Conservation (phyloP, 2,888 invertebrate genomes). For the Acleris emargana region DNA sequence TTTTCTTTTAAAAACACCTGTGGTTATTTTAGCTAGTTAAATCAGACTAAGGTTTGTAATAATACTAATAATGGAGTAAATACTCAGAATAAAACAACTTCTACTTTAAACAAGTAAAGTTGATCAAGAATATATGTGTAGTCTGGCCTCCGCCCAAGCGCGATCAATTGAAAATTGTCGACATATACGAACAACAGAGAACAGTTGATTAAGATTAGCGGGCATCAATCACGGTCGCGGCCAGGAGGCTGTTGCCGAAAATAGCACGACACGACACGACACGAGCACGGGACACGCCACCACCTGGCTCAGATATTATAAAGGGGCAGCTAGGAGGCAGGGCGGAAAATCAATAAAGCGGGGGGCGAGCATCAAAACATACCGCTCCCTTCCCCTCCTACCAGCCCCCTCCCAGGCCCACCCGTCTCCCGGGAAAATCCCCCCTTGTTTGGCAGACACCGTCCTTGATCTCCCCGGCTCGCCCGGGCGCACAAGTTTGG, state of each 20-base stretch:
- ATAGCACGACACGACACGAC: constrained; percentile 69
- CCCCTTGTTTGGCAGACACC: constrained; percentile 82
- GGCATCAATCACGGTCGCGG: constrained; percentile 67
- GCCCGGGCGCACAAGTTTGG: constrained; percentile 75
- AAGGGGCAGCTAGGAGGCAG: constrained; percentile 63
- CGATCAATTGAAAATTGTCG: background rate
- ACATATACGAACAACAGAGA: constrained; percentile 47
- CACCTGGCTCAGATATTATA: constrained; percentile 70
- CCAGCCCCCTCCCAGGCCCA: constrained; percentile 47
- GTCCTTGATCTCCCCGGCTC: constrained; percentile 80
- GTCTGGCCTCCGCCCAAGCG: too few relatives aligned
- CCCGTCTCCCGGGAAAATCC: constrained; percentile 80
- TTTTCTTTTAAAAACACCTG: too few relatives aligned
- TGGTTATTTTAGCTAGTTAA: too few relatives aligned
- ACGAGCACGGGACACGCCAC: constrained; percentile 51
- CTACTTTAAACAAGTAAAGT: too few relatives aligned
- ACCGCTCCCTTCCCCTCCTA: constrained; percentile 52
- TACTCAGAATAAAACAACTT: too few relatives aligned
- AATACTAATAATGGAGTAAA: too few relatives aligned
- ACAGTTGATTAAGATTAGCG: constrained; percentile 49
- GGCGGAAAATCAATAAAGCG: constrained; percentile 81
- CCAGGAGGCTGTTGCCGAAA: constrained; percentile 69
- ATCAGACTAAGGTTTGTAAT: too few relatives aligned
- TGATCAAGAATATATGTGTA: too few relatives aligned
- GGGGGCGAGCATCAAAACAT: constrained; percentile 81